Evolutionary conservation across 64 coral and sea anemone genomes (phyloP), one percentile per base, ranked within the genome.

Genomic region (Stichodactyla helianthus): DNA sequence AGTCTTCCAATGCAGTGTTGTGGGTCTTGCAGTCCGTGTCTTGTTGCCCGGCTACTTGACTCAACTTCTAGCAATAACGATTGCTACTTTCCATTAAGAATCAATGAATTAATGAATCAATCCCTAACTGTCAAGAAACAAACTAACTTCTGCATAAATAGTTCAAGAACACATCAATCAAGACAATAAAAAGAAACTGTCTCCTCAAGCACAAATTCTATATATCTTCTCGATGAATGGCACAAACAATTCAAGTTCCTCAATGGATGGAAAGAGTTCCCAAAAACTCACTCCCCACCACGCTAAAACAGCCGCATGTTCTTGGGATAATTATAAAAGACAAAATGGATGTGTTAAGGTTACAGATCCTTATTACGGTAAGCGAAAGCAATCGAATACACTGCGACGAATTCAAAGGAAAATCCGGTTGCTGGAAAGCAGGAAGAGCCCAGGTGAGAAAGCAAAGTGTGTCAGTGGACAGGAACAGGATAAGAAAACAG

Each of bases 341-440:
- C 71, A 82, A 71, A 86, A 74, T 27, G 90, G 85, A 4, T 92
- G 90, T 20, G 79, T 79, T 10, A 87, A 92, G 86, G 90, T 92
- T 26, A 79, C 77, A 5, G 90, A 92, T 51, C 85, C 77, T 0
- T 92, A 80, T 51, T 92, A 87, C 19, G 90, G 90, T 15, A 92
- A 87, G 54, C 16, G 90, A 74, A 92, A 92, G 65, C 90, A 85
- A 7, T 92, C 90, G 10, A 44, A 50, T 65, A 82, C 27, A 26
- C 6, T 92, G 50, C 86, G 79, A 54, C 58, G 90, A 92, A 92
- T 92, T 50, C 85, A 92, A 27, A 20, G 51, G 60, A 92, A 92
- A 53, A 92, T 92, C 0, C 74, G 20, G 59, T 35, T 92, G 12
- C 51, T 91, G 55, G 83, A 91, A 57, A 91, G 59, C 68, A 91